Conservation (phyloP, 1,140 invertebrate genomes). For the Zaprionus nigranus region DNA sequence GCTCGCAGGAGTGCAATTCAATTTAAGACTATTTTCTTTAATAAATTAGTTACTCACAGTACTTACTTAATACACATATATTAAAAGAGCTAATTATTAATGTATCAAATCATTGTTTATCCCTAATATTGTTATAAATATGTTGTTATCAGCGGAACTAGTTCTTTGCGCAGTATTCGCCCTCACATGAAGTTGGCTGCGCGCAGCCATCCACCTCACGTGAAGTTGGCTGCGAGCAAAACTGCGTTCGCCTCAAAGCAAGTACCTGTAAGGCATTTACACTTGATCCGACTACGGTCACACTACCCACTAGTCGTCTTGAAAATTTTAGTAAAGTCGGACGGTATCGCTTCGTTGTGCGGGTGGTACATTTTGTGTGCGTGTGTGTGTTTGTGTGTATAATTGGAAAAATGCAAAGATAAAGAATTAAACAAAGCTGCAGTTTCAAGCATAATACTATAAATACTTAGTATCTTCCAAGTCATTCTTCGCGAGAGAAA, state of each 20-base stretch:
- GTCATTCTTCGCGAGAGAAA: not conserved
- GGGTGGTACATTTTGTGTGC: conserved; percentile 46
- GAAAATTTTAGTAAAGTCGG: conserved; percentile 47
- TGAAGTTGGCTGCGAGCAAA: conserved; percentile 29
- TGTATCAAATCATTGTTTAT: not conserved
- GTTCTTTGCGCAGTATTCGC: conserved; percentile 10
- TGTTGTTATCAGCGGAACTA: conserved; percentile 7
- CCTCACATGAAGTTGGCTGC: conserved; percentile 32
- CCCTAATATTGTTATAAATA: not conserved
- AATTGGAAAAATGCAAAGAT: conserved; percentile 73
- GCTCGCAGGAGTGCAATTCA: not conserved
- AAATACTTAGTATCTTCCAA: conserved; percentile 14
- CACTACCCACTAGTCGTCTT: conserved; percentile 39
- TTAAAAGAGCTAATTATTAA: not conserved
- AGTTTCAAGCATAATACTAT: conserved; percentile 21
- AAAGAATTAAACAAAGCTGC: conserved; percentile 60
- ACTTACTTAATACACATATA: not conserved
- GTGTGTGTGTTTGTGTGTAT: conserved; percentile 58
- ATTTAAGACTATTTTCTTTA: not conserved
- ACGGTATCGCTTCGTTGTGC: conserved; percentile 43
- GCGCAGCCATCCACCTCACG: not conserved
- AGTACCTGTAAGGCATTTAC: conserved; percentile 11
- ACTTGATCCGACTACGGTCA: conserved; percentile 19
- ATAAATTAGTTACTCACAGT: no score
- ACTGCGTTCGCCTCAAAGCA: not conserved